phyloP scores from a whole-genome alignment of 1,140 invertebrate genomes.

The Zaprionus ornatus region DNA sequence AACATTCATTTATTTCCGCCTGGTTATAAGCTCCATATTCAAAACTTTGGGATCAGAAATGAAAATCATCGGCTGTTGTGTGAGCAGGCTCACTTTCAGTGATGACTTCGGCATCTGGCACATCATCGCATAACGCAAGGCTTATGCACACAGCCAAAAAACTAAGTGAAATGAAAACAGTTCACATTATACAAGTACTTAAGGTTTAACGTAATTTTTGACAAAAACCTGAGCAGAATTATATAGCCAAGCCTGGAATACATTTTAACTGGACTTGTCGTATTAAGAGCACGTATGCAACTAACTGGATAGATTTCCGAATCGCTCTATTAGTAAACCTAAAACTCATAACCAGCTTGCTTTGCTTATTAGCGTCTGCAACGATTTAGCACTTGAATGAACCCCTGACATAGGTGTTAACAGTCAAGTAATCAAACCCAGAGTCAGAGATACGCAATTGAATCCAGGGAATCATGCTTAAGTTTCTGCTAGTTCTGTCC shows the following conservation, averaged over 20 bases:
- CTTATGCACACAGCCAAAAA: conserved; percentile 37
- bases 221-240: conserved; percentile 46
- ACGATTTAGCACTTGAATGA: conserved; percentile 1
- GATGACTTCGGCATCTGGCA: conserved; percentile 54
- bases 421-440: neutral
- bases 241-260: conserved; percentile 18
- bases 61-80: conserved; percentile 48
- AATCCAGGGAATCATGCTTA: neutral
- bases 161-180: conserved; percentile 15
- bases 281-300: neutral
- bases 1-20: conserved; percentile 20
- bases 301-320: neutral
- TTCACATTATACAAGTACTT: neutral
- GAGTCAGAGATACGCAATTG: neutral
- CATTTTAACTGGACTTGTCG: conserved; percentile 35
- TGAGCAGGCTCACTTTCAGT: conserved; percentile 55
- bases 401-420: neutral
- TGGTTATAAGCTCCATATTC: neutral
- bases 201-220: neutral
- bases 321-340: neutral
- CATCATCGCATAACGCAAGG: conserved; percentile 40
- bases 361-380: conserved; percentile 3
- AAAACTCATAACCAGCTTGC: neutral
- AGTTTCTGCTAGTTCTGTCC: neutral
- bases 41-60: conserved; percentile 23